phyloP scores from a whole-genome alignment of 2,888 invertebrate species.

The Caenorhabditis wallacei region DNA sequence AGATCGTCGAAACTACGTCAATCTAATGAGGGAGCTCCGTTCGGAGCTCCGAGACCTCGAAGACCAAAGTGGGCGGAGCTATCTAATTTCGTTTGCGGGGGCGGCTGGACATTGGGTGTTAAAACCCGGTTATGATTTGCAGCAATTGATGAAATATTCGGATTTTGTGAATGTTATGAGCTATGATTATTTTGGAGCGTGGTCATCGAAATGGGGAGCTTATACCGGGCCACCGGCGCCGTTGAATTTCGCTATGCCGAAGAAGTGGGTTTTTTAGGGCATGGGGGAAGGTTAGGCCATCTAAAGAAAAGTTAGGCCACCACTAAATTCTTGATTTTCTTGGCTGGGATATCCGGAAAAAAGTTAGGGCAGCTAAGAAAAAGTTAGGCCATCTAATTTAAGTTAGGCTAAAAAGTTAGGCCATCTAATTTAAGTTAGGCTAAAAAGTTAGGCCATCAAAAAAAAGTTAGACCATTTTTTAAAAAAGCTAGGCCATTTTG shows the following conservation, averaged over 20 bases:
- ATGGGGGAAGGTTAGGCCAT: neutral
- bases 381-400: too few relatives aligned
- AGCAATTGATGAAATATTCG: conserved; percentile 76
- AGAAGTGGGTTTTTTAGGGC: conserved; percentile 57
- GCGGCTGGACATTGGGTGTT: conserved; percentile 83
- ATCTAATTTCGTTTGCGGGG: conserved; percentile 81
- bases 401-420: too few relatives aligned
- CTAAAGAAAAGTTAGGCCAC: too few relatives aligned
- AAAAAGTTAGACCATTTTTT: too few relatives aligned
- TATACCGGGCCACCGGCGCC: conserved; percentile 83
- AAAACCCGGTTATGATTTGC: conserved; percentile 81
- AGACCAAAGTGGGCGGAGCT: conserved; percentile 56
- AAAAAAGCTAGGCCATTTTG: too few relatives aligned
- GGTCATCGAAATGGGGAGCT: conserved; percentile 82
- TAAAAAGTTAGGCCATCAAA: too few relatives aligned
- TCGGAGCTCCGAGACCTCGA: conserved; percentile 73
- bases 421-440: too few relatives aligned
- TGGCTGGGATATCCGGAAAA: too few relatives aligned
- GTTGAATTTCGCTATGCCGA: conserved; percentile 79
- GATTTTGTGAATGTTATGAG: conserved; percentile 83
- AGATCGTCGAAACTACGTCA: conserved; percentile 80
- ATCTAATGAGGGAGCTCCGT: conserved; percentile 78
- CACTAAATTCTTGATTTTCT: too few relatives aligned
- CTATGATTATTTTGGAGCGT: conserved; percentile 83
- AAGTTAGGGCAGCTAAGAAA: too few relatives aligned